Base-by-base conservation (phyloP, 2,888 invertebrate species). In the Ctena decussata region DNA sequence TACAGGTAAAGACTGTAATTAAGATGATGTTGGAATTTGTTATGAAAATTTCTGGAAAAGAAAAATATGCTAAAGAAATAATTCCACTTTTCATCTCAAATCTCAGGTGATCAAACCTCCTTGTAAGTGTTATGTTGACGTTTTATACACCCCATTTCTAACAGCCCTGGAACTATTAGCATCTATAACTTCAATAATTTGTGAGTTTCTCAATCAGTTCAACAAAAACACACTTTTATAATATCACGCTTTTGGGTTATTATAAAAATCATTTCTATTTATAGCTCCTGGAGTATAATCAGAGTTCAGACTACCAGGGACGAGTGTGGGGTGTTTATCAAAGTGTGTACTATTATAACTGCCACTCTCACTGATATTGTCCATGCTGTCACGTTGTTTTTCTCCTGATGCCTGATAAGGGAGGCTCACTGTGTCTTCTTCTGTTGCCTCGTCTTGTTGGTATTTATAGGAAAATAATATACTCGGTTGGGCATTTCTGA, bases 381-480 rank as follows among this genome's bases (percentile, higher is more conserved):
- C 88, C 0, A 73, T 57, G 37, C 87, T 87, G 24, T 89, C 91
- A 24, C 84, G 85, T 41, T 87, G 88, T 39, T 89, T 89, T 69
- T 81, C 87, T 32, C 82, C 76, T 0, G 89, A 80, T 0, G 89
- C 79, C 81, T 93, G 97, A 94, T 97, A 97, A 2, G 97, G 97
- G 93, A 98, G 96, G 65, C 97, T 97, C 12, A 97, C 97, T 79
- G 97, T 97, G 92, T 97, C 97, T 90, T 97, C 97, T 90, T 97
- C 97, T 95, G 82, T 70, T 15, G 97, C 97, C 0, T 97, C 97
- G 95, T 98, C 98, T 95, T 97, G 97, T 95, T 98, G 98, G 85
- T 97, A 97, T 96, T 97, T 97, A 96, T 98, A 98, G 72, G 97
- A 97, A n/a, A n/a, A n/a, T 96, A 97, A 97, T 93, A 97, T 97